Conservation (phyloP, 2,797 vertebrate species). For the Protosalanx chinensis region DNA sequence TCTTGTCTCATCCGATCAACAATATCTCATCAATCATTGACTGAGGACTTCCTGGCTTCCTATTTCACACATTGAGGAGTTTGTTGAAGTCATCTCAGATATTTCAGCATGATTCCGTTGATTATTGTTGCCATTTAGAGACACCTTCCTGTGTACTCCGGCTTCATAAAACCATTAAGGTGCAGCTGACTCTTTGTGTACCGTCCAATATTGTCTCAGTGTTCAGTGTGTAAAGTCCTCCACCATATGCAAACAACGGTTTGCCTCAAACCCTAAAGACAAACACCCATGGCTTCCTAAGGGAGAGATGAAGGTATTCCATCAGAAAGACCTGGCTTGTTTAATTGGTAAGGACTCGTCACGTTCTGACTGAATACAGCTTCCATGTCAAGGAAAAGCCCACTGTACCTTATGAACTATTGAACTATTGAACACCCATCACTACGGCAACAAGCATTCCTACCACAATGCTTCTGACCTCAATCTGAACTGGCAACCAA, state of each 20-base stretch:
- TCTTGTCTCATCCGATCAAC: background rate
- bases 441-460: background rate
- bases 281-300: slow-evolving; percentile 53
- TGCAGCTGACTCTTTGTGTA: slow-evolving; percentile 55
- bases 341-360: background rate
- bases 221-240: slow-evolving; percentile 69
- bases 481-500: background rate
- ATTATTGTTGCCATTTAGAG: slow-evolving; percentile 4
- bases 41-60: background rate
- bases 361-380: too few species aligned
- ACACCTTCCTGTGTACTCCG: background rate
- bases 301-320: slow-evolving; percentile 9
- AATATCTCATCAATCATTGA: slow-evolving; percentile 6
- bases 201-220: slow-evolving; percentile 56
- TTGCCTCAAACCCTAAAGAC: slow-evolving; percentile 68
- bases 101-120: background rate
- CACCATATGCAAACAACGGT: slow-evolving; percentile 72
- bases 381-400: too few species aligned
- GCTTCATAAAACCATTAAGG: background rate
- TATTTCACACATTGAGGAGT: slow-evolving; percentile 3
- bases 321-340: background rate
- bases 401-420: too few species aligned
- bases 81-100: background rate
- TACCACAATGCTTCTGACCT: background rate
- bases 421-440: background rate